Conservation (phyloP, 2,797 vertebrate species). For the Etheostoma perlongum region DNA sequence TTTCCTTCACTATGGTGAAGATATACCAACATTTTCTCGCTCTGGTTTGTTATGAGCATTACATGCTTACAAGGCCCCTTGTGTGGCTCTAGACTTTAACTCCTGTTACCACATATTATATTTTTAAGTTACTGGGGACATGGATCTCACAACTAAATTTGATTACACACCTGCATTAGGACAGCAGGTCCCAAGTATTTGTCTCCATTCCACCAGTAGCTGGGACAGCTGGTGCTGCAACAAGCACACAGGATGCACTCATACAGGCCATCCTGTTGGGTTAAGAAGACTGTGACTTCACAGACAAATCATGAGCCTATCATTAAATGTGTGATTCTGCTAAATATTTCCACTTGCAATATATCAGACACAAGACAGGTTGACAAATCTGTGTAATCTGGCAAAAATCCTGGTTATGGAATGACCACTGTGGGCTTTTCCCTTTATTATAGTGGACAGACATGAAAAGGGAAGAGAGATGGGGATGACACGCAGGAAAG, state of each 20-base stretch:
- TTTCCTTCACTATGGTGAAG: neutral
- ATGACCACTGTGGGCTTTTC: neutral
- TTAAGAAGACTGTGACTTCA: neutral
- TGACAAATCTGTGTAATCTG: too few relatives aligned
- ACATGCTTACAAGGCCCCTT: too few relatives aligned
- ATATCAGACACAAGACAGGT: neutral
- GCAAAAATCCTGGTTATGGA: neutral
- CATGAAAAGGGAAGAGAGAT: too few relatives aligned
- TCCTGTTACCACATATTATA: neutral
- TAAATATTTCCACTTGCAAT: neutral
- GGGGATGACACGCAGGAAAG: too few relatives aligned
- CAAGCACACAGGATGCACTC: constrained; percentile 97
- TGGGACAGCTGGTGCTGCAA: constrained; percentile 97
- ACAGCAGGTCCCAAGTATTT: constrained; percentile 94
- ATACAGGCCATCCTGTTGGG: constrained; percentile 91
- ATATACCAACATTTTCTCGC: neutral
- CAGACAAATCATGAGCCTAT: neutral
- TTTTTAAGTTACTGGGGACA: neutral
- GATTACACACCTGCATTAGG: constrained; percentile 90
- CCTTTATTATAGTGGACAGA: too few relatives aligned
- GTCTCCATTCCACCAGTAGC: constrained; percentile 98
- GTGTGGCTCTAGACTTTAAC: neutral
- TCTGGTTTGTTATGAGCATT: neutral
- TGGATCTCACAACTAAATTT: neutral
- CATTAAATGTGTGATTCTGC: neutral